Evolutionary conservation across 2,888 invertebrate genomes (phyloP), one percentile per base, ranked within the genome.

Genomic region (Brachylomia viminalis): DNA sequence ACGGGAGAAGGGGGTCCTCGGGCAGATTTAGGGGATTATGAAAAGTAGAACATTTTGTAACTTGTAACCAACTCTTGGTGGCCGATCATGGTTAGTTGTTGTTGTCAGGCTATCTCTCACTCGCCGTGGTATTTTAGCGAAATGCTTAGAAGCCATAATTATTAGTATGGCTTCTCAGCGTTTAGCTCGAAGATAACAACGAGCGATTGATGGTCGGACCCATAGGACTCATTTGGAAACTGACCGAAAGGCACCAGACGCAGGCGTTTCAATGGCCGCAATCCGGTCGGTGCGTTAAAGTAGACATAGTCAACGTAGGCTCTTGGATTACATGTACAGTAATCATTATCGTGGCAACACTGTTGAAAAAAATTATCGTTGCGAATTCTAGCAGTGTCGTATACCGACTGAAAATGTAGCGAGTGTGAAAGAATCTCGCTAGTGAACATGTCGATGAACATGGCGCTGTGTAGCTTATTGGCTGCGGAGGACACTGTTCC

Each of bases 171-270:
- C 20, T 27, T 70, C 15, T 71, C 47, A 52, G 79, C 52, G 38
- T 52, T 80, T 2, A 78, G 27, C 52, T 80, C 45, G 33, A 72
- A 78, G 11, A 80, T 33, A 45, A 33, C 33, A 23, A 78, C 52
- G 5, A 59, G 72, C 5, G 65, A 59, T 72, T 65, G 72, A 59
- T 80, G 80, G n/a, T 72, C 54, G n/a, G 80, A 80, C 17, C 72
- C 72, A 33, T 13, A 47, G n/a, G 15, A 38, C 11, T 65, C 33
- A 59, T 64, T 78, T 15, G 52, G 56, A n/a, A 77, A 45, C 23
- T 27, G 27, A 11, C 23, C 27, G 27, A 38, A 45, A 58, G 33
- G 10, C 6, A 42, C 49, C 6, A 20, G 49, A 45, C 23, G 30
- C 17, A 77, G 33, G 20, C 27, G 71, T 49, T 80, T 23, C 52